Evolutionary conservation across 2,888 invertebrate genomes (phyloP), one percentile per base, ranked within the genome.

Genomic region (Drosophila anomalipes): DNA sequence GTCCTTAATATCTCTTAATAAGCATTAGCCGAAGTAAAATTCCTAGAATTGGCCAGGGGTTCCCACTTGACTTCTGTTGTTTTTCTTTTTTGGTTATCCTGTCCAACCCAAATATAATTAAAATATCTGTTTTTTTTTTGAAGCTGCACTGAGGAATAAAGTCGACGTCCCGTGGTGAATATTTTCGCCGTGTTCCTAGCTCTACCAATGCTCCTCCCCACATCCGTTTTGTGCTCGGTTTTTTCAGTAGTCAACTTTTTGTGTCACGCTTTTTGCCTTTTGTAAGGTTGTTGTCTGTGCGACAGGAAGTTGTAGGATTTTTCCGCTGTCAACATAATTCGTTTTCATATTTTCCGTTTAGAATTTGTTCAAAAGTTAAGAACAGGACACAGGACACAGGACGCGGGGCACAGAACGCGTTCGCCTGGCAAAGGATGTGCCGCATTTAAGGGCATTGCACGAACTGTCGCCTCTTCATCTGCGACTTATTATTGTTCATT

Each of bases 291-390:
- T 62, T 83, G 74, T 83, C 57, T 80, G 72, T 60, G 75, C 64
- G 77, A 70, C 87, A 82, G 87, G 87, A 87, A 90, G 87, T 87
- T 87, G 87, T 87, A 84, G 84, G 90, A 87, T 87, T 87, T 87
- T 90, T 87, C 87, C 89, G 87, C 86, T 90, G 90, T 90, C 87
- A 89, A 83, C 87, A 83, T 87, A 87, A 87, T 87, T 87, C 90
- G 90, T 86, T 87, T 87, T 87, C 87, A 86, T 86, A 90, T 83
- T 87, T 87, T 83, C 90, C 89, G 90, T 82, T 87, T 90, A 90
- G 90, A 90, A 86, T 87, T 90, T 86, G 87, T 89, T 88, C 80
- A 79, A 90, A 89, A 89, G 90, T 84, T 87, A 74, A 74, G 88
- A 71, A 60, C 63, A 68, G 69, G 61, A 74, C 53, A 16, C 12